A percentile compares a stretch with the other conserved stretches of the same genome.
phyloP scores from a whole-genome alignment of 2,888 invertebrate species.

The Acronicta leporina region DNA sequence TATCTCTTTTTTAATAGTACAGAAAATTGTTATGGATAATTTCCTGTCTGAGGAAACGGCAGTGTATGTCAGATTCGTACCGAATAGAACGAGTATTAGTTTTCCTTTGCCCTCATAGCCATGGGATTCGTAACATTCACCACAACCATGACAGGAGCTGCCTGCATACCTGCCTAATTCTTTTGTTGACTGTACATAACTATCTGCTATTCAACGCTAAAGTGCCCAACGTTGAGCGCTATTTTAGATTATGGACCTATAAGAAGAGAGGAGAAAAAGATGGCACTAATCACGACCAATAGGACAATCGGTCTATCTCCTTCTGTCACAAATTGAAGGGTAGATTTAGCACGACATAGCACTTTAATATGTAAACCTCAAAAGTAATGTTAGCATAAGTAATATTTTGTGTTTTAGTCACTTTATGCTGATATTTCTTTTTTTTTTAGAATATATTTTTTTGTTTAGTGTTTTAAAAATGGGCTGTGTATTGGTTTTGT shows the following conservation, averaged over 20 bases:
- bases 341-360: background rate
- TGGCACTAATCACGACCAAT: background rate
- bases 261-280: background rate
- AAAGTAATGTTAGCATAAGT: background rate
- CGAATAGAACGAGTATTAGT: too few relatives aligned
- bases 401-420: background rate
- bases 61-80: too few relatives aligned
- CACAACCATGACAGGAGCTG: too few relatives aligned
- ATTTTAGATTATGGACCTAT: background rate
- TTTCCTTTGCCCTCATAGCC: too few relatives aligned
- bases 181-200: too few relatives aligned
- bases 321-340: background rate
- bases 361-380: background rate
- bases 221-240: background rate
- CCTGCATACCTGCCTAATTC: too few relatives aligned
- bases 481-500: constrained; percentile 26
- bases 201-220: too few relatives aligned
- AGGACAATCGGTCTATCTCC: background rate
- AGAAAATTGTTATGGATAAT: too few relatives aligned
- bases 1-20: too few relatives aligned
- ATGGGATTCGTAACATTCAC: too few relatives aligned
- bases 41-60: too few relatives aligned
- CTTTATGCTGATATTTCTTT: too few relatives aligned
- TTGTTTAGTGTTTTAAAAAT: background rate
- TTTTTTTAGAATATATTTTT: background rate